Percentiles rank a stretch among this genome's conserved stretches.
phyloP scores from a whole-genome alignment of 2,888 invertebrate species.

The Pseudococcus longispinus region DNA sequence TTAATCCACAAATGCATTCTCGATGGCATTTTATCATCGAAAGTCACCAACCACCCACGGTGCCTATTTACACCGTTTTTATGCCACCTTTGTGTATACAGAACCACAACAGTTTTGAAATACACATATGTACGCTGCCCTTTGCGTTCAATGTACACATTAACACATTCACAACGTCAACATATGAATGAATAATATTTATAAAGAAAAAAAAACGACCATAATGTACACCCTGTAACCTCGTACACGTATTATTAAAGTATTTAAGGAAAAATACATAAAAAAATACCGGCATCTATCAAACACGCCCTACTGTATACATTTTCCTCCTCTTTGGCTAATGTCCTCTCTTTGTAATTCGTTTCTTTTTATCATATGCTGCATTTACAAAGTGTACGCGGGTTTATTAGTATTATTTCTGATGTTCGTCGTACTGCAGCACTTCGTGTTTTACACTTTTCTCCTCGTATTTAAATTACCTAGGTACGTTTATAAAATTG shows the following conservation, averaged over 20 bases:
- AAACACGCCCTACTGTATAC: not conserved
- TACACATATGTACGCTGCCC: not conserved
- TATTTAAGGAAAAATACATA: not conserved
- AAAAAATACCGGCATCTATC: not conserved
- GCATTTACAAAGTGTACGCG: not conserved
- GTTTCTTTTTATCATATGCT: not conserved
- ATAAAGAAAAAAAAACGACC: not conserved
- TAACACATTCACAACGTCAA: not conserved
- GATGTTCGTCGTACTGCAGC: not conserved
- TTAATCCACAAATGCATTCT: not conserved
- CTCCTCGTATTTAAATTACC: slow-evolving; percentile 11
- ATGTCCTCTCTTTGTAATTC: not conserved
- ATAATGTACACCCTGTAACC: not conserved
- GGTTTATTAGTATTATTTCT: not conserved
- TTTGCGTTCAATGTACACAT: not conserved
- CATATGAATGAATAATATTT: not conserved
- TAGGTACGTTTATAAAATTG: slow-evolving; percentile 2
- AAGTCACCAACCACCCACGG: not conserved
- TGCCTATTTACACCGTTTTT: not conserved
- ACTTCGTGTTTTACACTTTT: slow-evolving; percentile 22
- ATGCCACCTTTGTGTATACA: not conserved
- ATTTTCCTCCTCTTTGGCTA: not conserved
- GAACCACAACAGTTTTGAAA: not conserved
- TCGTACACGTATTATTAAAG: not conserved
- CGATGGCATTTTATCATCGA: not conserved